Percentiles rank a stretch among this genome's conserved stretches.
These are phyloP conservation scores for Platichthys flesus DNA, from an alignment of 2,113 vertebrate species.

Conservation along the genomic window DNA sequence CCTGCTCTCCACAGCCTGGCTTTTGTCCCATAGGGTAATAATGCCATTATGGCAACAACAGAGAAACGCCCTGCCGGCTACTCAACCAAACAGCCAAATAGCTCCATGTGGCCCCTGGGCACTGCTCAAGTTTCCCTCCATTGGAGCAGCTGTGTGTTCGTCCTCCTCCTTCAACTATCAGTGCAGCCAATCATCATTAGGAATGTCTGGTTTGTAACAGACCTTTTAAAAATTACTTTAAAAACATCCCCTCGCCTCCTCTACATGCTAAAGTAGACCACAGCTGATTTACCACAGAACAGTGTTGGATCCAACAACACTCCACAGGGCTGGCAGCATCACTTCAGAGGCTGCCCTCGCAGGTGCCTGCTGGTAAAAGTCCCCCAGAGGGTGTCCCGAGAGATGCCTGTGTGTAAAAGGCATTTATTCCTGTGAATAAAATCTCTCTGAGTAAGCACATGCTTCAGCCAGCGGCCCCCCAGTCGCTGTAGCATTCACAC, in stretches of 20 bases:
- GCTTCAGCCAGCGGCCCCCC: conserved; percentile 71
- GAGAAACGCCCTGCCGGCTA: conserved; percentile 52
- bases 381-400: conserved; percentile 54
- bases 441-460: conserved; percentile 81
- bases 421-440: conserved; percentile 78
- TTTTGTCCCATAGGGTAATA: conserved; percentile 70
- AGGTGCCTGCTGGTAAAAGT: conserved; percentile 61
- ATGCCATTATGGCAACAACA: conserved; percentile 69
- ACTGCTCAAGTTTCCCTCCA: conserved; percentile 62
- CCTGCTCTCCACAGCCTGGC: conserved; percentile 43
- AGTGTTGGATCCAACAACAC: conserved; percentile 11
- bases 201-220: conserved; percentile 36
- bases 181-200: conserved; percentile 24
- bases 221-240: conserved; percentile 37
- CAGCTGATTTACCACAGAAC: conserved; percentile 31
- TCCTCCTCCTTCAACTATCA: conserved; percentile 22
- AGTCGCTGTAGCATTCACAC: conserved; percentile 60
- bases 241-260: conserved; percentile 35
- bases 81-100: conserved; percentile 33
- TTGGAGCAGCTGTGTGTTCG: conserved; percentile 43
- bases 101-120: conserved; percentile 44
- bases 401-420: conserved; percentile 65
- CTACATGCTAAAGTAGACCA: conserved; percentile 19
- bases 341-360: conserved; percentile 43
- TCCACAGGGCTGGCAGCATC: conserved; percentile 1